Percentiles rank a stretch among this genome's conserved stretches.
Evolutionary conservation across 53 echinoderm and acorn worm genomes (phyloP).

Genomic region (Mesocentrotus franciscanus): DNA sequence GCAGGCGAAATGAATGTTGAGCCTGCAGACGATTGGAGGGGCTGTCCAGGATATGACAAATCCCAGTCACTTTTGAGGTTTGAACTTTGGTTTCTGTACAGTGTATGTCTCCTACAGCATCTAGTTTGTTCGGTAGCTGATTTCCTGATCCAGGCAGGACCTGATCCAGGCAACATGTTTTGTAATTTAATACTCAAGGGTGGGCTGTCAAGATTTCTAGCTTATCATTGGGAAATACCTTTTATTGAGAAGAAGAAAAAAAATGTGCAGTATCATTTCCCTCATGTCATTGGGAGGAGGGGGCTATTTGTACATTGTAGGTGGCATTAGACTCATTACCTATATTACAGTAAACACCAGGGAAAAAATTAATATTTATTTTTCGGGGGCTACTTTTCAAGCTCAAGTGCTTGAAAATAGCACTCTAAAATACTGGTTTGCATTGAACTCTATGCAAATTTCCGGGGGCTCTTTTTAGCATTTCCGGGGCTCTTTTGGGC

Average conservation of each 20-base stretch:
- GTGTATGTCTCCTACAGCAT: neutral
- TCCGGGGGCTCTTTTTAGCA: too few species aligned
- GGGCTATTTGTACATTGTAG: too few species aligned
- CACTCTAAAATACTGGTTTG: too few species aligned
- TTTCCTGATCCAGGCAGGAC: conserved; percentile 34
- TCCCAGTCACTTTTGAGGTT: conserved; percentile 46
- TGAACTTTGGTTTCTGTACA: conserved; percentile 44
- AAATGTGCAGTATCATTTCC: neutral
- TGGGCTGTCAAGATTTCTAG: conserved; percentile 1
- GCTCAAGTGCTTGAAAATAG: too few species aligned
- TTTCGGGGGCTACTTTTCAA: too few species aligned
- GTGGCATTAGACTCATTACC: too few species aligned
- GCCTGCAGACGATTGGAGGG: neutral
- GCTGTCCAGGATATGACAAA: conserved; percentile 47
- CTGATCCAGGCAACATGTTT: conserved; percentile 21
- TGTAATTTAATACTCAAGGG: conserved; percentile 15
- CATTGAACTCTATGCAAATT: too few species aligned
- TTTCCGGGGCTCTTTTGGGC: too few species aligned
- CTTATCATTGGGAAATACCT: conserved; percentile 9
- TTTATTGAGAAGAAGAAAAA: neutral
- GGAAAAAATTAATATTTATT: too few species aligned
- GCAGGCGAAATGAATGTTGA: conserved; percentile 12
- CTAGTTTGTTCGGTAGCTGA: neutral
- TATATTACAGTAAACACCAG: too few species aligned
- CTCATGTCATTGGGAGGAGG: neutral